A percentile compares a stretch with the other conserved stretches of the same genome.
Conservation (phyloP, 2,888 invertebrate genomes). For the Chironomus tentans region DNA sequence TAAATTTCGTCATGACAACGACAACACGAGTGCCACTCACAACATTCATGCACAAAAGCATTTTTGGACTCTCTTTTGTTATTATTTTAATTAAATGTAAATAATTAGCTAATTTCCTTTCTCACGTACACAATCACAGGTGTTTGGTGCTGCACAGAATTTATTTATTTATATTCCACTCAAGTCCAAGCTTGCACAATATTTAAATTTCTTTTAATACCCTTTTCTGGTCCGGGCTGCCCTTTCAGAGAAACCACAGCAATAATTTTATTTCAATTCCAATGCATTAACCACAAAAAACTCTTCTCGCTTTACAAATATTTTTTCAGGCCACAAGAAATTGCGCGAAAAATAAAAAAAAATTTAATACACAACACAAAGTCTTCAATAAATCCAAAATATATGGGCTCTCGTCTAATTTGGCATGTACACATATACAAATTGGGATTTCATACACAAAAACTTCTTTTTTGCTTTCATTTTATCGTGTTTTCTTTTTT, state of each 20-base stretch:
- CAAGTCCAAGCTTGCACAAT: too few species aligned
- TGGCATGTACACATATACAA: constrained; percentile 13
- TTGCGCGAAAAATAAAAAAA: background rate
- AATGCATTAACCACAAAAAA: background rate
- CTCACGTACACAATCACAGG: background rate
- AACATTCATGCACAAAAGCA: background rate
- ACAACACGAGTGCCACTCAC: background rate
- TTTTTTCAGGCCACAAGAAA: background rate
- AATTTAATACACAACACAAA: background rate
- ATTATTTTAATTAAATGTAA: constrained; percentile 20
- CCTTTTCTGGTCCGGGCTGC: too few species aligned
- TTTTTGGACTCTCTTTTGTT: background rate
- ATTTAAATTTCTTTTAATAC: too few species aligned
- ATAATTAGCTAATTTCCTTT: constrained; percentile 19
- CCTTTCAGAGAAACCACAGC: background rate
- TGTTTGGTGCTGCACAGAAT: background rate
- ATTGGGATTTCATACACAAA: background rate
- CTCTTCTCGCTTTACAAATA: background rate
- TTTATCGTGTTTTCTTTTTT: background rate
- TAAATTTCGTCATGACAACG: constrained; percentile 20
- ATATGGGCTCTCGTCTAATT: constrained; percentile 1
- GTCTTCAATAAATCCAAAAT: background rate
- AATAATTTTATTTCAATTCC: too few species aligned
- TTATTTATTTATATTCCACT: too few species aligned
- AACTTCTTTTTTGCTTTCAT: constrained; percentile 16